Conservation (phyloP, 2,797 vertebrate species). For the Gymnocypris eckloni region DNA sequence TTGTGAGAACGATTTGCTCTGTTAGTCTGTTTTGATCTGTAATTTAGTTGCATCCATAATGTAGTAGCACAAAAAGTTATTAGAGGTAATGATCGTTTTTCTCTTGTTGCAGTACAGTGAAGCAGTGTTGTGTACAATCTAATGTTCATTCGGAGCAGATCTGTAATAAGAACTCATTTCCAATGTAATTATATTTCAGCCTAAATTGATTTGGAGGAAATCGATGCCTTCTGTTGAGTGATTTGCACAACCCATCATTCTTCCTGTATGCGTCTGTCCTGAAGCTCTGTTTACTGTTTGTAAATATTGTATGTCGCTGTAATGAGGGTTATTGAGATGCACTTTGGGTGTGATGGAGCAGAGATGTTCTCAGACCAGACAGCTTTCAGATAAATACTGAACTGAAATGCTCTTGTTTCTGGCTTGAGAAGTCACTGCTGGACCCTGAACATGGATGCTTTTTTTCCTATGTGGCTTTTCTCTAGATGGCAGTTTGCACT, state of each 20-base stretch:
- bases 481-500: conserved; percentile 6
- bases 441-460: background rate
- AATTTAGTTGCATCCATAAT: background rate
- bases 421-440: conserved; percentile 49
- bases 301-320: conserved; percentile 60
- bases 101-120: background rate
- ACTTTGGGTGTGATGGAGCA: conserved; percentile 63
- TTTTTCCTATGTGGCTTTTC: background rate
- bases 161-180: conserved; percentile 34
- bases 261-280: background rate
- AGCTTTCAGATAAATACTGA: conserved; percentile 66
- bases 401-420: conserved; percentile 59
- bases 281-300: conserved; percentile 21
- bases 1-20: background rate
- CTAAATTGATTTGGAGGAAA: conserved; percentile 69
- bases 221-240: conserved; percentile 64
- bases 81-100: background rate
- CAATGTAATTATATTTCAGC: conserved; percentile 55
- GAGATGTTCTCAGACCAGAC: conserved; percentile 64
- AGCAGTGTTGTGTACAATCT: background rate
- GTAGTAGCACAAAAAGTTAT: background rate
- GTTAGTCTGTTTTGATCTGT: background rate
- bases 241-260: conserved; percentile 1
- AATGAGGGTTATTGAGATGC: conserved; percentile 69
- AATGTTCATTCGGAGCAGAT: background rate